A percentile compares a stretch with the other conserved stretches of the same genome.
phyloP scores from a whole-genome alignment of 2,113 vertebrate genomes.

The Urocynchramus pylzowi region DNA sequence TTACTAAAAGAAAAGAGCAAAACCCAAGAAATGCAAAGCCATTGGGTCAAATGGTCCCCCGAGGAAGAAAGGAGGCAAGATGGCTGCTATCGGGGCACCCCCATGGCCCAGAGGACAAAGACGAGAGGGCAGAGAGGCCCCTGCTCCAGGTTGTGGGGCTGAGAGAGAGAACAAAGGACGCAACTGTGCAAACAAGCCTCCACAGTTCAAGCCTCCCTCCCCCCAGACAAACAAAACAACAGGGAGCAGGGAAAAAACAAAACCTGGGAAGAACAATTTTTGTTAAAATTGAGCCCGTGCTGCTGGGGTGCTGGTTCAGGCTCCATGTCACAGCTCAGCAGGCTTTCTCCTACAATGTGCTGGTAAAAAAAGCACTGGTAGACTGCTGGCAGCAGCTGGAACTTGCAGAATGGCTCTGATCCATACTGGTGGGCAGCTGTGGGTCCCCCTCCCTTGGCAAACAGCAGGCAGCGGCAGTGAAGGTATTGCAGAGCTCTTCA shows the following conservation, averaged over 20 bases:
- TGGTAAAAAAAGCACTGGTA: background rate
- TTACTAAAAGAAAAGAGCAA: background rate
- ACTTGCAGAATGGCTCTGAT: background rate
- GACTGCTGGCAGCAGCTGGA: background rate
- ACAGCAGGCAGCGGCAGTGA: background rate
- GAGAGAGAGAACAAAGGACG: background rate
- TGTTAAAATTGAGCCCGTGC: background rate
- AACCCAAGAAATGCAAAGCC: background rate
- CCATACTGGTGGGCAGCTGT: background rate
- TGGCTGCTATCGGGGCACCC: accelerated
- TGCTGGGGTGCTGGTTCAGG: background rate
- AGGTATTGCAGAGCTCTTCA: background rate
- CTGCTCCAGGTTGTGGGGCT: background rate
- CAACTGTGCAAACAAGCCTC: background rate
- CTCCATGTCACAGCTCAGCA: accelerated
- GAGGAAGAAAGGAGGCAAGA: background rate
- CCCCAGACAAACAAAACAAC: background rate
- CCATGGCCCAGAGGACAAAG: accelerated
- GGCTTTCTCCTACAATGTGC: accelerated
- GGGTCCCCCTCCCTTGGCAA: background rate
- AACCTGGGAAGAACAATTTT: background rate
- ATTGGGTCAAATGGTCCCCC: background rate
- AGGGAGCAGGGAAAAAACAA: background rate
- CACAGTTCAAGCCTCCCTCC: background rate
- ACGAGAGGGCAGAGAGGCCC: accelerated